Base-by-base conservation (phyloP, 2,113 vertebrate genomes). In the Blennius ocellaris region DNA sequence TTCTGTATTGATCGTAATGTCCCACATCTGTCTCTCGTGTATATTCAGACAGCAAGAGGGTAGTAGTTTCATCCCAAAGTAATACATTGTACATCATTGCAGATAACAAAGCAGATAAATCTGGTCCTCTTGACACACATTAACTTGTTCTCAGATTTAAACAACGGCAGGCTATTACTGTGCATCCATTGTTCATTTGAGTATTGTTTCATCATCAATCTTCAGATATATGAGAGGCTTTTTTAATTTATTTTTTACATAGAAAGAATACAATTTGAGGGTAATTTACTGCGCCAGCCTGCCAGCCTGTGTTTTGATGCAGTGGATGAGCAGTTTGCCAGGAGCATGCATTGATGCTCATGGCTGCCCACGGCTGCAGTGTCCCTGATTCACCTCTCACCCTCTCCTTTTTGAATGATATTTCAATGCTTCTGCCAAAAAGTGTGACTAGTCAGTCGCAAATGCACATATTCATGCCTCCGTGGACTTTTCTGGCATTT, bases 301-400 rank as follows among this genome's bases (percentile, higher is more conserved):
- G 88, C 76, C 78, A 78, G 65, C 17, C 66, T 78, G 80, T 69
- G 60, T 81, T 86, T 63, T 68, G 56, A 43, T 80, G 83, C 86
- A 81, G 74, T 72, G 78, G 71, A 73, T 82, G 83, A 91, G 57
- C 73, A 63, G 73, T 88, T 88, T 84, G 73, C 83, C 73, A 78
- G 75, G 61, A 69, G 77, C 83, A 57, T 67, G 78, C 81, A 81
- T 70, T 65, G 76, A 80, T 85, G 81, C 78, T 61, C 86, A 76
- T 49, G 77, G 62, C 66, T 78, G 81, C 81, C 75, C 72, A 77
- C 41, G 53, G 80, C 67, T 58, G 60, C 15, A 1, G 11, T 70
- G 81, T 84, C 85, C 83, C 69, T 30, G 11, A 12, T 63, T 86
- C 81, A 83, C 82, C 84, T 81, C 55, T 78, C 49, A 53, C 61